These are phyloP conservation scores for Neoaliturus tenellus DNA, from an alignment of 2,888 invertebrate species.

Conservation along the genomic window DNA sequence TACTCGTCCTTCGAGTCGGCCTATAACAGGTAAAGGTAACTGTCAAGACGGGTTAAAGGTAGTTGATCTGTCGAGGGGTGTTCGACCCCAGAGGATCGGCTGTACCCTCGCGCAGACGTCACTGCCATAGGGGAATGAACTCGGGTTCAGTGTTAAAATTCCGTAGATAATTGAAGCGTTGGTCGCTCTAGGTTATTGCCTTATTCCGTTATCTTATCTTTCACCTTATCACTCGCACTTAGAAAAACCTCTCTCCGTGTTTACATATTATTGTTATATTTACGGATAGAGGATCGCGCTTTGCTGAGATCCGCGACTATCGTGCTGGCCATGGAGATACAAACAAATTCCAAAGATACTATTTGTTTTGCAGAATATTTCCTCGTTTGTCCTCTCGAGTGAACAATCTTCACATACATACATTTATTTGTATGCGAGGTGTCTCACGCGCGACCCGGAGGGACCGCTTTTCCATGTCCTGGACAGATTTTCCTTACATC, in stretches of 20 bases:
- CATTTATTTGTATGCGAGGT: too few species aligned
- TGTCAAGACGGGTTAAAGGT: neutral
- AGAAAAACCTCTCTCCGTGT: conserved; percentile 41
- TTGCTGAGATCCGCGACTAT: too few species aligned
- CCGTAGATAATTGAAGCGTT: conserved; percentile 11
- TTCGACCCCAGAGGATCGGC: neutral
- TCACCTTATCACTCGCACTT: conserved; percentile 34
- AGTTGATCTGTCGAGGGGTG: neutral
- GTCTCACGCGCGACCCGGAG: too few species aligned
- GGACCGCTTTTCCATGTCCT: too few species aligned
- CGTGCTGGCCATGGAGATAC: too few species aligned
- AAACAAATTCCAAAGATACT: too few species aligned
- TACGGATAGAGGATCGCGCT: too few species aligned
- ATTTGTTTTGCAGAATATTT: too few species aligned
- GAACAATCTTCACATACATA: too few species aligned
- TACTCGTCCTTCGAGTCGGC: neutral
- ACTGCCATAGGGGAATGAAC: conserved; percentile 2
- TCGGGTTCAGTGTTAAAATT: conserved; percentile 20
- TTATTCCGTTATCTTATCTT: conserved; percentile 47
- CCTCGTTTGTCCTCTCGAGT: too few species aligned
- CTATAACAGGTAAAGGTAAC: neutral
- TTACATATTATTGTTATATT: conserved; percentile 31
- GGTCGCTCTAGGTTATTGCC: conserved; percentile 49
- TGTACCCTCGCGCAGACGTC: neutral
- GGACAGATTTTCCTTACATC: too few species aligned